Conservation (phyloP, 2,888 invertebrate genomes). For the Acholoe squamosa region DNA sequence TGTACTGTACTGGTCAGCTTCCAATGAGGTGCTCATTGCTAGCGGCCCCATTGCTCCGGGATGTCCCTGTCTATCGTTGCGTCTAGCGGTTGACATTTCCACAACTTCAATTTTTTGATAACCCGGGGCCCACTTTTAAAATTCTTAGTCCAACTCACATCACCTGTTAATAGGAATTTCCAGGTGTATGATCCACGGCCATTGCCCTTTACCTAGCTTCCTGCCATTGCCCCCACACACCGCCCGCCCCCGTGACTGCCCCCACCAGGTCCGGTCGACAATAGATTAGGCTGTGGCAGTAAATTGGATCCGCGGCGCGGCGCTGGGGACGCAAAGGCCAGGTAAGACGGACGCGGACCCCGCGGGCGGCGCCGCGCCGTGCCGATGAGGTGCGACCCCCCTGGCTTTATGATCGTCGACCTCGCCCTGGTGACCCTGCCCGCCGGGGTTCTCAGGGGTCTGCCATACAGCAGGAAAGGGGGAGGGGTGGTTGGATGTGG, state of each 20-base stretch:
- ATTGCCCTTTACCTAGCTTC: neutral
- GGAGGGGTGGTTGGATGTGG: neutral
- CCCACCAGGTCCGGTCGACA: neutral
- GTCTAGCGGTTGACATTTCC: too few relatives aligned
- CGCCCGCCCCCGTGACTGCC: neutral
- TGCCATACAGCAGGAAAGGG: neutral
- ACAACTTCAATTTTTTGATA: too few relatives aligned
- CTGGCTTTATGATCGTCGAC: conserved; percentile 50
- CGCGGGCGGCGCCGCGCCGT: neutral
- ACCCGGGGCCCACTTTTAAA: too few relatives aligned
- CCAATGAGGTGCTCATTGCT: too few relatives aligned
- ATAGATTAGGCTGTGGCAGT: conserved; percentile 33
- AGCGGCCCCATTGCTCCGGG: too few relatives aligned
- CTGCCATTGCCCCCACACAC: conserved; percentile 20
- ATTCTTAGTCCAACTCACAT: too few relatives aligned
- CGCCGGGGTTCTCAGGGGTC: neutral
- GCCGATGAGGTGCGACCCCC: neutral
- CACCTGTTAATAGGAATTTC: too few relatives aligned
- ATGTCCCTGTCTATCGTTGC: too few relatives aligned
- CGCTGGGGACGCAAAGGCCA: neutral
- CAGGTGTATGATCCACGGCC: neutral
- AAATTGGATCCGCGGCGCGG: conserved; percentile 42
- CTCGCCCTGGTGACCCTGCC: neutral
- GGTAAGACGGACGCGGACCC: conserved; percentile 50
- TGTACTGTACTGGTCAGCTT: too few relatives aligned